Base-by-base conservation (phyloP, 2,113 vertebrate genomes). In the Coptodon rendalli region DNA sequence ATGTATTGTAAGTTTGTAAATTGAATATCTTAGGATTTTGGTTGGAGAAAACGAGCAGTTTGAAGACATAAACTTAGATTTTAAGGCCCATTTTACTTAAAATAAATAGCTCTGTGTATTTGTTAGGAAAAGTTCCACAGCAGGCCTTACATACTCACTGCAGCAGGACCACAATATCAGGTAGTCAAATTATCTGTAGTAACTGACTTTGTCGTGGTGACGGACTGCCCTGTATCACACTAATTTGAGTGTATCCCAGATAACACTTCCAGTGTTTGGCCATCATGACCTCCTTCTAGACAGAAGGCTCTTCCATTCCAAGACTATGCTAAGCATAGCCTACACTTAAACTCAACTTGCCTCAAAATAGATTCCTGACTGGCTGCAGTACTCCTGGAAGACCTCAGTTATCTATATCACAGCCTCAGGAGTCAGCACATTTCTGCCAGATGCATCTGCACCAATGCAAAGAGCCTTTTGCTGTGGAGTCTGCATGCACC, bases 381-480 rank as follows among this genome's bases (percentile, higher is more conserved):
- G 78, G 90, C 92, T 82, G 14, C 91, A 59, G 91, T 90, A 59
- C 66, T 52, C 83, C 92, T 86, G 88, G 48, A 82, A 34, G 90
- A 92, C 86, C 90, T 89, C 87, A 24, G 93, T 93, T 92, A 94
- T 94, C 91, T 94, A 82, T 93, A 88, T 85, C 86, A 9, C 78
- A 13, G 88, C 89, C 90, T 59, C n/a, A 81, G 31, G 88, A 94
- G 90, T 93, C 90, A 92, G 89, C 89, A 12, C 91, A 92, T 93
- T 93, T 93, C 86, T 92, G 57, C 86, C 61, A 34, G 78, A 85
- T 57, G 68, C 88, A 89, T 94, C 85, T 90, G 89, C 80, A 89
- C 57, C 45, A 13, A 24, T 48, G 86, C 87, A 85, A 68, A 86
- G 80, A 80, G 71, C 16, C 53, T 79, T 79, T 40, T 5, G 53